Evolutionary conservation across 2,113 vertebrate species (phyloP).

Genomic region (Catharus minimus): DNA sequence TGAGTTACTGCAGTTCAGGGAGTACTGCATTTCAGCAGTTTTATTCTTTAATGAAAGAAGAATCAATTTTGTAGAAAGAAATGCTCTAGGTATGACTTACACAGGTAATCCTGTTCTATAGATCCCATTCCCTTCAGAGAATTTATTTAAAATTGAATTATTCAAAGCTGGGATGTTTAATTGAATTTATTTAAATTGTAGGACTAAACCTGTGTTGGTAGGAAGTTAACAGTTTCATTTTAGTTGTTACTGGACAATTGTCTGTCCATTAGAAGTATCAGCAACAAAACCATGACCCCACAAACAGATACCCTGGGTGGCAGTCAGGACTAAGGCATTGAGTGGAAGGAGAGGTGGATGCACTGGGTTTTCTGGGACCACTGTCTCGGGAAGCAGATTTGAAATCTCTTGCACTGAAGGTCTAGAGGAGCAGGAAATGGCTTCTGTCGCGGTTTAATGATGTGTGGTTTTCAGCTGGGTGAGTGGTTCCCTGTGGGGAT

Average conservation of each 20-base stretch:
- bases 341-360: neutral
- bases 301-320: neutral
- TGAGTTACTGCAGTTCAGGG: neutral
- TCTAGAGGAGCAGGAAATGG: neutral
- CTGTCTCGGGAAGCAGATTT: neutral
- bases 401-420: neutral
- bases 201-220: neutral
- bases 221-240: neutral
- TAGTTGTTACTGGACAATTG: neutral
- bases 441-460: neutral
- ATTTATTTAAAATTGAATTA: neutral
- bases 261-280: neutral
- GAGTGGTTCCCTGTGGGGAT: neutral
- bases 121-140: neutral
- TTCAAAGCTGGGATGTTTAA: neutral
- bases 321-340: neutral
- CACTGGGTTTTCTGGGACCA: neutral
- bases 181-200: neutral
- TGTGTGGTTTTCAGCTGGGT: neutral
- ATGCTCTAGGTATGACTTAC: neutral
- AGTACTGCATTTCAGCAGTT: neutral
- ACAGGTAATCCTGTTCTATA: neutral
- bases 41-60: neutral
- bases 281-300: neutral
- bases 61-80: neutral